A percentile compares a stretch with the other conserved stretches of the same genome.
Evolutionary conservation across 2,113 vertebrate genomes (phyloP).

Genomic region (Grantiella picta): DNA sequence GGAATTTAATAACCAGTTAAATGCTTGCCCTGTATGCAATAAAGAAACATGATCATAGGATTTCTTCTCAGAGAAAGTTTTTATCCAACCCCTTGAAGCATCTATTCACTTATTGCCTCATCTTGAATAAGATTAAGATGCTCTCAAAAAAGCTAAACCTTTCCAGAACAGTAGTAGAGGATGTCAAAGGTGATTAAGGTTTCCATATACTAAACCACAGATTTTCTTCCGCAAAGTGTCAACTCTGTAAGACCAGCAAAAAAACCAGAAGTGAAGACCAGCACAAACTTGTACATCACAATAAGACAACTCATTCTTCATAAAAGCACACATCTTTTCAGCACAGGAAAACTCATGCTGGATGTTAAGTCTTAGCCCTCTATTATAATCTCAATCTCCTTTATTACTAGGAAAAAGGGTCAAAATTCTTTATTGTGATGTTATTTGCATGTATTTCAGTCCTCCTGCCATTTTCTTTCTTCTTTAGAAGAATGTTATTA

Average conservation of each 20-base stretch:
- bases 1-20: not conserved
- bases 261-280: not conserved
- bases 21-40: not conserved
- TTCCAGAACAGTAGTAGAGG: not conserved
- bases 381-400: not conserved
- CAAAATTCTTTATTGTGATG: not conserved
- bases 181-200: not conserved
- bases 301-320: not conserved
- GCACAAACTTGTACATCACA: not conserved
- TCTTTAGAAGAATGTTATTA: conserved; percentile 5
- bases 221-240: not conserved
- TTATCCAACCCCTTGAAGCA: not conserved
- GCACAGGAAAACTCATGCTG: not conserved
- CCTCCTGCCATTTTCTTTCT: not conserved
- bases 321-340: not conserved
- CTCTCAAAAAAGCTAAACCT: not conserved
- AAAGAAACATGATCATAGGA: not conserved
- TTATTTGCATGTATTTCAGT: not conserved
- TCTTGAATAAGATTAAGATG: not conserved
- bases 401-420: not conserved
- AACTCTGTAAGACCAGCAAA: not conserved
- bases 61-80: not conserved
- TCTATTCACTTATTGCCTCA: not conserved
- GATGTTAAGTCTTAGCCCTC: not conserved
- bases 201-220: not conserved